These are phyloP conservation scores for Eulithis testata DNA, from an alignment of 2,888 invertebrate genomes.

Conservation along the genomic window DNA sequence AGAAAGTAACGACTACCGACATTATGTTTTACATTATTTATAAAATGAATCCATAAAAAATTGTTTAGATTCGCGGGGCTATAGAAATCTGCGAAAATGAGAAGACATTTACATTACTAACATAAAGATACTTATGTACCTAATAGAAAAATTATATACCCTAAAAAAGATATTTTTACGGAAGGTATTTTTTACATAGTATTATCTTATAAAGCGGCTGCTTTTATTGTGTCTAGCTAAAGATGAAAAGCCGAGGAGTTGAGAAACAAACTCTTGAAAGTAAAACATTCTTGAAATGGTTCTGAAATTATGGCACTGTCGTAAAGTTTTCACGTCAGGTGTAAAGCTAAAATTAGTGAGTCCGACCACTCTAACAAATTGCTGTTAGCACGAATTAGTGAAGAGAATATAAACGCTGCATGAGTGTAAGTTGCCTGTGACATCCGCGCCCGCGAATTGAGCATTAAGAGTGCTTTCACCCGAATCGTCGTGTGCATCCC, in stretches of 20 bases:
- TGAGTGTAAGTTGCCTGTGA: slow-evolving; percentile 61
- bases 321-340: slow-evolving; percentile 76
- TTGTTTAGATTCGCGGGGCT: neutral
- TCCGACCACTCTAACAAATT: slow-evolving; percentile 75
- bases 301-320: slow-evolving; percentile 79
- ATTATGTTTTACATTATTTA: slow-evolving; percentile 16
- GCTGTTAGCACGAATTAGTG: slow-evolving; percentile 76
- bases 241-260: slow-evolving; percentile 64
- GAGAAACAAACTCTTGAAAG: slow-evolving; percentile 70
- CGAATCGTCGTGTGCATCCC: slow-evolving; percentile 79
- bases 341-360: slow-evolving; percentile 80
- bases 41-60: neutral
- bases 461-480: slow-evolving; percentile 83
- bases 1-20: slow-evolving; percentile 13
- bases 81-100: too few species aligned
- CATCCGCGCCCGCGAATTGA: slow-evolving; percentile 72
- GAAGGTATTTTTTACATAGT: slow-evolving; percentile 1
- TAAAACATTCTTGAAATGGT: slow-evolving; percentile 79
- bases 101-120: too few species aligned
- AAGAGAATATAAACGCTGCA: slow-evolving; percentile 69
- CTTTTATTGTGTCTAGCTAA: slow-evolving; percentile 31
- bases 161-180: neutral
- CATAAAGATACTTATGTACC: too few species aligned
- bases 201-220: slow-evolving; percentile 18
- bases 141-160: too few species aligned